A percentile compares a stretch with the other conserved stretches of the same genome.
Evolutionary conservation across 2,797 vertebrate genomes (phyloP).

Genomic region (Eulemur albifrons): DNA sequence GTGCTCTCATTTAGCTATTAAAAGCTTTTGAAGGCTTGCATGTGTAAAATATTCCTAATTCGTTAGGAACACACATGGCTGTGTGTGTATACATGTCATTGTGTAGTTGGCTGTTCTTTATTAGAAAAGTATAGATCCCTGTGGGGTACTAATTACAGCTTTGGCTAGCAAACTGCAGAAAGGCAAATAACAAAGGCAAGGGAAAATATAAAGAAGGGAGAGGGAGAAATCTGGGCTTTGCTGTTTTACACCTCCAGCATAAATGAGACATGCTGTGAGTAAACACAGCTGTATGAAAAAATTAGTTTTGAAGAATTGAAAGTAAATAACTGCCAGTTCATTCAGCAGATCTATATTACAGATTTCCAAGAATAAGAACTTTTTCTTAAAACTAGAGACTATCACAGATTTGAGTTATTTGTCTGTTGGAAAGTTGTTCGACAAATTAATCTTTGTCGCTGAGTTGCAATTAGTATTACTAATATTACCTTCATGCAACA

Average conservation of each 20-base stretch:
- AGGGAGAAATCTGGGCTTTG: slow-evolving; percentile 68
- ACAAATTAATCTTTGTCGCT: slow-evolving; percentile 26
- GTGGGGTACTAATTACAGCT: slow-evolving; percentile 81
- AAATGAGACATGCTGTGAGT: slow-evolving; percentile 84
- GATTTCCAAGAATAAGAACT: slow-evolving; percentile 35
- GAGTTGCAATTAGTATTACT: background rate
- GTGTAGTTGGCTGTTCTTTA: slow-evolving; percentile 74
- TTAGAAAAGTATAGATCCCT: slow-evolving; percentile 78
- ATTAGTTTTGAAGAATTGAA: slow-evolving; percentile 66
- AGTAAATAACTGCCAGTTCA: slow-evolving; percentile 63
- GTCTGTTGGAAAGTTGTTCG: slow-evolving; percentile 22
- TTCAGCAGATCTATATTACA: slow-evolving; percentile 19
- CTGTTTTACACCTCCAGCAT: slow-evolving; percentile 79
- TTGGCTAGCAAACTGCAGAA: slow-evolving; percentile 75
- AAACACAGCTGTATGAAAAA: slow-evolving; percentile 84
- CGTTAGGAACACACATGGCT: slow-evolving; percentile 40
- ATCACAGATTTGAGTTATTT: background rate
- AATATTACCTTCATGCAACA: background rate
- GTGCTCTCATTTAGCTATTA: slow-evolving; percentile 38
- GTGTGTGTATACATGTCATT: slow-evolving; percentile 65
- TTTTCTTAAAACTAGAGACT: slow-evolving; percentile 29
- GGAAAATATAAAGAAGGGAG: slow-evolving; percentile 57
- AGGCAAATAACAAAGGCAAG: slow-evolving; percentile 70
- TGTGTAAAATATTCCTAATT: slow-evolving; percentile 58
- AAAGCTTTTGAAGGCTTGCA: slow-evolving; percentile 63